Percentiles rank a stretch among this genome's conserved stretches.
These are phyloP conservation scores for Trachops cirrhosus DNA, from an alignment of 2,797 vertebrate genomes.

Conservation along the genomic window DNA sequence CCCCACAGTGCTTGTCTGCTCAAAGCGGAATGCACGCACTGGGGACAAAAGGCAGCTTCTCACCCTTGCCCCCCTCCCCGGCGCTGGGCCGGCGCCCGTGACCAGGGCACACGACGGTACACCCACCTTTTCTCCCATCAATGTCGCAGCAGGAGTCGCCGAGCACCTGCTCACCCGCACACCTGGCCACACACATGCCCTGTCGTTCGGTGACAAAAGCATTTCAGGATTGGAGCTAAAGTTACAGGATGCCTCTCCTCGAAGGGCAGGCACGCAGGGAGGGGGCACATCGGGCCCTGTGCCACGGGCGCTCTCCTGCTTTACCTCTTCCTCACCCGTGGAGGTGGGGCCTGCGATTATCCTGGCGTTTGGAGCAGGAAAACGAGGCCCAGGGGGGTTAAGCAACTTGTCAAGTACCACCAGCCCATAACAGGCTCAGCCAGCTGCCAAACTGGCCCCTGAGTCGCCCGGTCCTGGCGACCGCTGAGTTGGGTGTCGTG, in stretches of 20 bases:
- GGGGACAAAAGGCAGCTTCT: neutral
- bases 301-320: accelerated
- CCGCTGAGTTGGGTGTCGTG: accelerated
- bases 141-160: neutral
- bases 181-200: neutral
- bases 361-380: neutral
- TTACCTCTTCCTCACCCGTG: neutral
- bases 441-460: no score
- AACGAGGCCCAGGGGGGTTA: neutral
- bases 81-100: neutral
- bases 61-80: no score
- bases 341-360: neutral
- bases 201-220: neutral
- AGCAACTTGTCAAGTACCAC: neutral
- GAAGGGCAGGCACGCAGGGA: accelerated
- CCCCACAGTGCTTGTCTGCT: neutral
- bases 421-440: neutral
- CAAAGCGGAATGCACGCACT: neutral
- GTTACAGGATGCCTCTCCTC: neutral
- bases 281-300: accelerated
- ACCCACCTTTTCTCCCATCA: neutral
- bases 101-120: accelerated
- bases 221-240: neutral
- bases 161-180: accelerated
- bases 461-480: neutral